Base-by-base conservation (phyloP, 37 sponge, comb jelly and placozoan genomes). In the Ianthella basta region DNA sequence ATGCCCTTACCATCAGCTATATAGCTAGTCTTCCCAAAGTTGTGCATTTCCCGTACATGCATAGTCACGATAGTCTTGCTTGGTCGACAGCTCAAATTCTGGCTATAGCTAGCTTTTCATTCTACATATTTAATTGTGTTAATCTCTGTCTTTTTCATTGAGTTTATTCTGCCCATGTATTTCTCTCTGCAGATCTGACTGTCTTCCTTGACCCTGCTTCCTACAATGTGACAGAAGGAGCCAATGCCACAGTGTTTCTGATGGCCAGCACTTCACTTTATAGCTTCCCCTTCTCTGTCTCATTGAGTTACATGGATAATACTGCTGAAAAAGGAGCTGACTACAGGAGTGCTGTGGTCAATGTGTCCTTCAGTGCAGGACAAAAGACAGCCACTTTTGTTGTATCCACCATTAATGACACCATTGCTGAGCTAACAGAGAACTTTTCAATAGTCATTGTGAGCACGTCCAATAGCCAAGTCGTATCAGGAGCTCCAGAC, bases 221-320 rank as follows among this genome's bases (percentile, higher is more conserved):
- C 70, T 69, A 69, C 70, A 34, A 32, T 69, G 70, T 69, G 27
- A 69, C 70, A 34, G 70, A 69, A 35, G 70, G 70, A 30, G 70
- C 10, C 70, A 69, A 35, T 69, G 70, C 27, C 70, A 69, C 4
- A 27, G 34, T 69, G 35, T 34, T 33, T 33, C 12, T 69, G 35
- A 4, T 30, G 70, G 34, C 35, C 70, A 69, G 35, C 34, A 27
- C 70, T 30, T 27, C 33, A 30, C 12, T 3, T 1, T 69, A 34
- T 33, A 69, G 70, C 34, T 13, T 69, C 70, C 70, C 70, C 10
- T 69, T 69, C 70, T 27, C 70, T 32, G 70, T 69, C 1, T 34
- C 35, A 1, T 6, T 69, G 35, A 69, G 70, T 33, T 69, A 69
- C 35, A 30, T 30, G 35, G 70, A 69, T 35, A 35, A 35, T 6